Evolutionary conservation across 1,140 invertebrate genomes (phyloP).

Genomic region (Drosophila arizonae): DNA sequence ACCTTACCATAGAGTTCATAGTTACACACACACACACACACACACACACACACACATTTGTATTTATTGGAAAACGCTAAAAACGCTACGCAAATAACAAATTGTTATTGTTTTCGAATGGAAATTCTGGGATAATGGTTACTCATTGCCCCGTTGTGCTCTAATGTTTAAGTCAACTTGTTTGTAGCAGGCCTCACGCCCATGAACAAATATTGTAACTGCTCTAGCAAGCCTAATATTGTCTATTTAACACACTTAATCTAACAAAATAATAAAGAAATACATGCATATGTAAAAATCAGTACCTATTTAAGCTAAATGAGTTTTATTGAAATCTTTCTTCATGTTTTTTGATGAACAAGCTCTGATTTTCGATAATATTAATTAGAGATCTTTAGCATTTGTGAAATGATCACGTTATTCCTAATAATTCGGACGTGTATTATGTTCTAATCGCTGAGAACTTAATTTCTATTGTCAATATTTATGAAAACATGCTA

Average conservation of each 20-base stretch:
- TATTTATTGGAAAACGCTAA: conserved; percentile 58
- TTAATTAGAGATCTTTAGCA: no score
- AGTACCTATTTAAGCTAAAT: background rate
- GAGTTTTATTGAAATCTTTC: background rate
- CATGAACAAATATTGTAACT: conserved; percentile 49
- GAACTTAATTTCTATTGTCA: background rate
- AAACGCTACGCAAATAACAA: conserved; percentile 35
- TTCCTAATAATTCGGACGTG: background rate
- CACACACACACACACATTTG: conserved; percentile 26
- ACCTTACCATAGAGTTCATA: conserved; percentile 42
- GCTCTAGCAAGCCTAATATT: conserved; percentile 53
- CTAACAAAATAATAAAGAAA: conserved; percentile 22
- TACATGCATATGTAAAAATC: conserved; percentile 33
- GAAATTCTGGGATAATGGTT: conserved; percentile 12
- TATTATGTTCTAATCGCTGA: background rate
- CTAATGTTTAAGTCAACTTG: conserved; percentile 46
- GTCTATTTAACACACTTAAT: conserved; percentile 41
- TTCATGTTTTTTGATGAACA: background rate
- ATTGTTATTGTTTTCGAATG: conserved; percentile 39
- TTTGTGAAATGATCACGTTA: background rate
- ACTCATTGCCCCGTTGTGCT: conserved; percentile 42
- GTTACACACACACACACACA: conserved; percentile 24
- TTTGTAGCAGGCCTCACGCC: conserved; percentile 33
- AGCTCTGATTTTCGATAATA: background rate
- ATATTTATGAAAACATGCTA: conserved; percentile 2